Conservation (phyloP, 2,113 vertebrate species). For the Gallinago jamesoni region DNA sequence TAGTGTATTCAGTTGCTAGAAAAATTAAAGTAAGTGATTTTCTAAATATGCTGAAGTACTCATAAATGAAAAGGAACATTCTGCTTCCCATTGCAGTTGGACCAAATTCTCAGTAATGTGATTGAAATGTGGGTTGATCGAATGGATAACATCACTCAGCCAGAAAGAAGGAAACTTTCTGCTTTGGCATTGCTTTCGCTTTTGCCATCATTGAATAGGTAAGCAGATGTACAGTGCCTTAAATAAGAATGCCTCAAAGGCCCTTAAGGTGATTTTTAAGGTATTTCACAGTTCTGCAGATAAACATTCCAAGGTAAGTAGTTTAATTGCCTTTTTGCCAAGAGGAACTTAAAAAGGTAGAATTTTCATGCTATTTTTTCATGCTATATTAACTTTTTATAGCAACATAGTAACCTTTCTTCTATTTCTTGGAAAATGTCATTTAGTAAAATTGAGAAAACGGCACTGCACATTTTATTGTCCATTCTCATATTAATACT, state of each 20-base stretch:
- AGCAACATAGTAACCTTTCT: neutral
- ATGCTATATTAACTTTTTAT: neutral
- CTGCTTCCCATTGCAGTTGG: slow-evolving; percentile 73
- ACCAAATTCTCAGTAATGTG: slow-evolving; percentile 88
- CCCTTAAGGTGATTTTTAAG: neutral
- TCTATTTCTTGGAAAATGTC: neutral
- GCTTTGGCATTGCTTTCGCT: slow-evolving; percentile 92
- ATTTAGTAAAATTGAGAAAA: neutral
- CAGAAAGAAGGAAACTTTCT: slow-evolving; percentile 96
- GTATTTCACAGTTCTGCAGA: neutral
- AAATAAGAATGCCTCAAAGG: neutral
- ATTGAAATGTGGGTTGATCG: slow-evolving; percentile 99
- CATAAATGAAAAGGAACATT: neutral
- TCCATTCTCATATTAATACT: neutral
- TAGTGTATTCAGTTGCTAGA: neutral
- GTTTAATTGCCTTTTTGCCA: neutral
- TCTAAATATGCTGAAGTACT: neutral
- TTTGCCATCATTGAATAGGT: slow-evolving; percentile 91
- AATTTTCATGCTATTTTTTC: neutral
- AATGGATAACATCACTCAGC: slow-evolving; percentile 98
- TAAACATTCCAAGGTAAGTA: neutral
- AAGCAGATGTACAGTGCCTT: neutral
- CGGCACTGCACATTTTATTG: neutral
- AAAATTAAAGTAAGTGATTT: neutral
- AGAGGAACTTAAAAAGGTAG: neutral